Base-by-base conservation (phyloP, 2,113 vertebrate genomes). In the Oncorhynchus gorbuscha region DNA sequence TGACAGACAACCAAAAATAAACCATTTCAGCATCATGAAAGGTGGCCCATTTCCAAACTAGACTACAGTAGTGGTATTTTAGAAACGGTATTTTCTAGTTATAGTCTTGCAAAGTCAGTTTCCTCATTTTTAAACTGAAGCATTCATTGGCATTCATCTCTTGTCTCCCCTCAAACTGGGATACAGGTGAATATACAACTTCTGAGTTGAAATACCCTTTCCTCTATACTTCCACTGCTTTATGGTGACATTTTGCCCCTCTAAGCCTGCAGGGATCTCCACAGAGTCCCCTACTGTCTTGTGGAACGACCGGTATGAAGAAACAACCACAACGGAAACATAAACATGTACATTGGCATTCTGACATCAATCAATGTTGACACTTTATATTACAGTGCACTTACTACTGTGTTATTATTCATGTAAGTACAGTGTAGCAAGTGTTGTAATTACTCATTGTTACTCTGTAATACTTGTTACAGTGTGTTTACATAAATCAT, bases 251-350 rank as follows among this genome's bases (percentile, higher is more conserved):
- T 3, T 0, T 58, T 67, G 3, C 69, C 58, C 5, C 71, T 72
- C 0, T 70, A 14, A 30, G 3, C 71, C 12, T 62, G 75, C 14
- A 16, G 14, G 20, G 67, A 89, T 3, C 81, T 82, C 72, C 69
- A 85, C 86, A 0, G 77, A 75, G 13, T 86, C 85, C 55, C 87
- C 88, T 45, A 88, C 87, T n/a, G 58, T 70, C 79, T 39, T 84
- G 9, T 83, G 55, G 62, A 89, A 8, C 51, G 4, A 32, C 30
- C 61, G 32, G 32, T 35, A 35, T 35, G 32, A 1, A 0, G 22
- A 45, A 30, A 66, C 72, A 76, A 75, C 79, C 62, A 73, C 76
- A 79, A 74, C 90, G 90, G 80, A 67, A 3, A 80, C 20, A 70
- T 62, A 69, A 48, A 76, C 7, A 11, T 20, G 14, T 0, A 20